Base-by-base conservation (phyloP, 2,113 vertebrate genomes). In the Poecilia latipinna region DNA sequence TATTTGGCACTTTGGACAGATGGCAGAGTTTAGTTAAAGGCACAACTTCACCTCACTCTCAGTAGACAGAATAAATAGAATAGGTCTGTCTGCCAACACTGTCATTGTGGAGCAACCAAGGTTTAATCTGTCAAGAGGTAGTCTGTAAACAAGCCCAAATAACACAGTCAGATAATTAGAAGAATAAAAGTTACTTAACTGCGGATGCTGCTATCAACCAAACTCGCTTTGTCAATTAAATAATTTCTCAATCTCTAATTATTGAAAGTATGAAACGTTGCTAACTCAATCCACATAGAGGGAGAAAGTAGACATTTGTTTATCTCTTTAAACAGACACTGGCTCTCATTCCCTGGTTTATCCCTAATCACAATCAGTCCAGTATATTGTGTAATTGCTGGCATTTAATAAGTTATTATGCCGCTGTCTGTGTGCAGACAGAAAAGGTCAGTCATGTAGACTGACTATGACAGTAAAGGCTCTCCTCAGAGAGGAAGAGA, bases 261-360 rank as follows among this genome's bases (percentile, higher is more conserved):
- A 22, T 11, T 6, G n/a, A 37, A 24, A 37, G n/a, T 26, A 26
- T 26, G 60, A 12, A 4, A 48, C 4, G 19, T 48, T 15, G 12
- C 15, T 48, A 48, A 48, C 17, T 48, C 17, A 17, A 19, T 19
- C 5, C 44, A 15, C 42, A 44, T 44, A 44, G 12, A 4, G 13
- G 12, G 42, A 13, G 48, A 22, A 51, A 51, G 19, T 51, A 51
- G 19, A 51, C 19, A 24, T 57, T 57, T 54, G 48, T 11, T 0
- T 37, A 61, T 37, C 22, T 32, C 63, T 8, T 44, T 29, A 26
- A 28, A 51, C 12, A 42, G 17, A 17, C 61, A 64, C 7, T 31
- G 35, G 70, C 44, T 74, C 62, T 79, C 4, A 12, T 81, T 82
- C 82, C 51, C 64, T 69, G 84, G 79, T 84, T 88, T 85, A 82